Evolutionary conservation across 2,113 vertebrate species (phyloP), one percentile per base, ranked within the genome.

Genomic region (Taxidea taxus): DNA sequence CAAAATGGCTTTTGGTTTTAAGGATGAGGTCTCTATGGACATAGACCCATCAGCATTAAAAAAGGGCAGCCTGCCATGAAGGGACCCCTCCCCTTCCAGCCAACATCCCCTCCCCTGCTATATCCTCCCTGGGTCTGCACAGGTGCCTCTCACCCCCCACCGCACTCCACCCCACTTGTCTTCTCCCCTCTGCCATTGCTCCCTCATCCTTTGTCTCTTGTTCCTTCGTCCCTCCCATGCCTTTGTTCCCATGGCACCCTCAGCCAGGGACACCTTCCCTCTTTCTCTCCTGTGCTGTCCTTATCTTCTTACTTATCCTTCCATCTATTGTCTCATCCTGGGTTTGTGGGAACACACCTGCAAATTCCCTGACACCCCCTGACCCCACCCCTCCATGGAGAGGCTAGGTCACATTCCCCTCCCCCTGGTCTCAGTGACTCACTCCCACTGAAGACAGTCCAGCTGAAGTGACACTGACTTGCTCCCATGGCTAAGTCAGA

Each of bases 61-160:
- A 14, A 56, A 64, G 21, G 2, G n/a, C 34, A 37, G 66, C 34
- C 16, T 44, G 44, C 44, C 13, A 13, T 44, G 51, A 60, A 54
- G 0, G 15, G n/a, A 25, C 14, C 20, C 2, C 5, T 9, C 37
- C 29, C 21, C 84, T 58, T 31, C 37, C 20, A 37, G 49, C 51
- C 3, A 72, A 89, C 29, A 34, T 6, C 34, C 39, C 29, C 15
- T 29, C 49, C 10, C 27, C 77, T 56, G 62, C 20, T 25, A 9
- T 49, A 2, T 18, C 15, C 23, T 37, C 60, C 47, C 31, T n/a
- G 29, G 18, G 29, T 27, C 29, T 29, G 7, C 62, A 51, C 21
- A 4, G 12, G 4, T 0, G 0, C 12, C 42, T n/a, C 9, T 54
- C 42, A 31, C 4, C 27, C 44, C 44, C 7, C 18, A 12, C 29